Conservation (phyloP, 53 echinoderm and acorn worm species). For the Apostichopus leukothele region DNA sequence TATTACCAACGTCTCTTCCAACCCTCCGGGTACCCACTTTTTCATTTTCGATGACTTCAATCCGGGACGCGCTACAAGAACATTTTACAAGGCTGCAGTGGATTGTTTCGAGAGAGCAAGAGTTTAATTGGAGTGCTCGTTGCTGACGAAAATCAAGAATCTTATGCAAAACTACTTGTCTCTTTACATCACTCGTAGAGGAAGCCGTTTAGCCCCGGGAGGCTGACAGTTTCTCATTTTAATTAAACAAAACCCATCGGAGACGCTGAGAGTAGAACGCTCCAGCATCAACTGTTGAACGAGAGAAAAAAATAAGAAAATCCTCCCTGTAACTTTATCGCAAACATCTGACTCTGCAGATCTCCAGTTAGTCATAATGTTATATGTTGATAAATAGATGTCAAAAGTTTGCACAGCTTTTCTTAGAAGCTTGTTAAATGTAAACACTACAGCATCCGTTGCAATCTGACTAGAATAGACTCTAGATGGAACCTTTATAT, state of each 20-base stretch:
- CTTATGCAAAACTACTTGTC: not conserved
- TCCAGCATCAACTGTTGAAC: constrained; percentile 6
- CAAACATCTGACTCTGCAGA: not conserved
- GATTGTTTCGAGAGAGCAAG: not conserved
- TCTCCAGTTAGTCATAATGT: constrained; percentile 8
- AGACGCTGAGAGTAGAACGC: not conserved
- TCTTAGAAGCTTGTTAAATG: no score
- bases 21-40: constrained; percentile 11
- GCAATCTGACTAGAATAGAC: no score
- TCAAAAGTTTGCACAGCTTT: no score
- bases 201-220: constrained; percentile 18
- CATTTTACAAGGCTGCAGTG: constrained; percentile 10
- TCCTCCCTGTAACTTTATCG: not conserved
- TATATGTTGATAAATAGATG: not conserved
- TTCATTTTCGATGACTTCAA: not conserved
- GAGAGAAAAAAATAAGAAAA: not conserved
- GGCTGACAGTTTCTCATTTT: not conserved
- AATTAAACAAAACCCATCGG: constrained; percentile 27
- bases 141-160: not conserved
- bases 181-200: not conserved
- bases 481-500: no score
- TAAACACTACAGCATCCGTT: no score
- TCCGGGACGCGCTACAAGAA: not conserved
- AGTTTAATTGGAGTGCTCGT: not conserved
- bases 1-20: not conserved